phyloP scores from a whole-genome alignment of 2,888 invertebrate species.

The Drosophila mercatorum region DNA sequence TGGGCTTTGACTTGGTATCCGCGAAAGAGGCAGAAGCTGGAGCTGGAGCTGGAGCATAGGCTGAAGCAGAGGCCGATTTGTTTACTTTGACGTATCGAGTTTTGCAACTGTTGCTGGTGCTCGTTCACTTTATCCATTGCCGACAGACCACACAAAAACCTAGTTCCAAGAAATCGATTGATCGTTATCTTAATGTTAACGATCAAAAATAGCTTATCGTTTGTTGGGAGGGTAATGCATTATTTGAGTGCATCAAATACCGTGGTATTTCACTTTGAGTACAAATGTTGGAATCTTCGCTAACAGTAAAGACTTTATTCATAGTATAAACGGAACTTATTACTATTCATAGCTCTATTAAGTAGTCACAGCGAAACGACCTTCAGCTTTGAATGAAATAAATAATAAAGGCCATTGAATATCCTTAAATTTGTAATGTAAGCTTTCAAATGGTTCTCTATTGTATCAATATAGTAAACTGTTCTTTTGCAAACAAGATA shows the following conservation, averaged over 20 bases:
- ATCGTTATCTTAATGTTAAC: not conserved
- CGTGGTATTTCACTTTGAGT: too few species aligned
- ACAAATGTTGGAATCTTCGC: not conserved
- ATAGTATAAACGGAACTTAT: not conserved
- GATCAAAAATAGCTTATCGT: not conserved
- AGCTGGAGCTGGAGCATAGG: conserved; percentile 6
- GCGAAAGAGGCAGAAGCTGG: conserved; percentile 1
- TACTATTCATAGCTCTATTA: not conserved
- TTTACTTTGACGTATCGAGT: conserved; percentile 55
- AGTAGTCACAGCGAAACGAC: not conserved
- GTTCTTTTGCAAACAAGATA: not conserved
- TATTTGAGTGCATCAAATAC: not conserved
- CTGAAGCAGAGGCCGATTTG: conserved; percentile 34
- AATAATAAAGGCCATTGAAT: not conserved
- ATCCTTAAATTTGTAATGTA: too few species aligned
- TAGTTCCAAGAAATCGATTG: conserved; percentile 27
- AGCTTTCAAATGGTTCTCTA: too few species aligned
- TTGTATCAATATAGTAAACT: too few species aligned
- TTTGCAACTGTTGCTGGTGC: conserved; percentile 66
- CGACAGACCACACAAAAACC: conserved; percentile 69
- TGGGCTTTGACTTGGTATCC: conserved; percentile 25
- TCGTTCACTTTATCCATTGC: conserved; percentile 59
- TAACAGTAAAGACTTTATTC: not conserved
- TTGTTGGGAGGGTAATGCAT: not conserved
- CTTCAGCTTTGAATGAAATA: not conserved